phyloP scores from a whole-genome alignment of 2,888 invertebrate species.

The Phania funesta region DNA sequence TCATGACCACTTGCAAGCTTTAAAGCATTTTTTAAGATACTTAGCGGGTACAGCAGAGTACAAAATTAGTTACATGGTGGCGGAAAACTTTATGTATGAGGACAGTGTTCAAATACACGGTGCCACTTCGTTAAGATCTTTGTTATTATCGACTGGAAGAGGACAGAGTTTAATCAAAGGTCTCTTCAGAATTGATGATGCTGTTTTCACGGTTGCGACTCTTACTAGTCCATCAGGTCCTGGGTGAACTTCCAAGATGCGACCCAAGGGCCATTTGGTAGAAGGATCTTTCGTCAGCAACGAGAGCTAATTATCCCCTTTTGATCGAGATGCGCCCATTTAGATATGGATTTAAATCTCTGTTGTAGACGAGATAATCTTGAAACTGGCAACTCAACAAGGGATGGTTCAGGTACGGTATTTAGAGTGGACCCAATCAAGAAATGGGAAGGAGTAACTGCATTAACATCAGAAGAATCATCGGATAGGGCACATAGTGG shows the following conservation, averaged over 20 bases:
- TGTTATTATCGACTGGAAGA: not conserved
- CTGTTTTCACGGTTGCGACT: constrained; percentile 9
- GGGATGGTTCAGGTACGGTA: not conserved
- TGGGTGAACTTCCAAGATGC: not conserved
- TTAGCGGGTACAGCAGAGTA: constrained; percentile 2
- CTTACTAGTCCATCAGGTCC: constrained; percentile 7
- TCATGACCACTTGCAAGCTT: constrained; percentile 43
- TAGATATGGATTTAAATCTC: no score
- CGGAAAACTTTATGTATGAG: no score
- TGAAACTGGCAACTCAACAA: not conserved
- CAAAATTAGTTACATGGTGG: not conserved
- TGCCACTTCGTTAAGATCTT: not conserved
- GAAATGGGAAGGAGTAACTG: no score
- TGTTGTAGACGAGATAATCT: not conserved
- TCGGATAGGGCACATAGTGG: no score
- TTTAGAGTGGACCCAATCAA: no score
- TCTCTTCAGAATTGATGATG: not conserved
- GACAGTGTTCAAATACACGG: no score
- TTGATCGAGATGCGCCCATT: no score
- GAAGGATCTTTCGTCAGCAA: no score
- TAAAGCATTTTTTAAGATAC: not conserved
- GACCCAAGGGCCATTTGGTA: constrained; percentile 19
- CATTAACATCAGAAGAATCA: no score
- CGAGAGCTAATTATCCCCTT: no score
- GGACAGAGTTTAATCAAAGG: constrained; percentile 9